Base-by-base conservation (phyloP, 2,113 vertebrate species). In the Falco punctatus region DNA sequence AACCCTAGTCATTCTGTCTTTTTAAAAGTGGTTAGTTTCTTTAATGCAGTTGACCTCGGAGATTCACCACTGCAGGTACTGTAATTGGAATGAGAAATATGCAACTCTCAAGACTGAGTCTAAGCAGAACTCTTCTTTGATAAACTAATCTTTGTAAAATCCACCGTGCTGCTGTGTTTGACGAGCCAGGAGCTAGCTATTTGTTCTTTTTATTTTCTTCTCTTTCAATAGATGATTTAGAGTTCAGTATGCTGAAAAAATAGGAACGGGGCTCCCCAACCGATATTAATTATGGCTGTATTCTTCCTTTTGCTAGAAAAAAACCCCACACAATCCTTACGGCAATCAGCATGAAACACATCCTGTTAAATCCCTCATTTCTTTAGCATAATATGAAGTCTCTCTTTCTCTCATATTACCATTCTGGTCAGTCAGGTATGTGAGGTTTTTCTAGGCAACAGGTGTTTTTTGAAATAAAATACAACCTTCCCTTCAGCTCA, bases 381-480 rank as follows among this genome's bases (percentile, higher is more conserved):
- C 69, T 95, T 91, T 88, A 83, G 67, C 83, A 86, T 82, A 96
- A 90, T 78, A 87, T 19, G 75, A 92, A 87, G 69, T 73, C 75
- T 72, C 20, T 74, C 73, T 13, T 86, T 96, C 88, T 98, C 97
- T 97, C 97, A 79, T 59, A 94, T 98, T 98, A 98, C 97, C 95
- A 91, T 94, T 94, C 95, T 95, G 97, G 71, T 92, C 96, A 65
- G 16, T 97, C 98, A 98, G 98, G 98, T 98, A 98, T 97, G 97
- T 91, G 95, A 97, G 94, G 52, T 91, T 91, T 97, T 88, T 88
- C 96, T 81, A 95, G 93, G 94, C 97, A 98, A 98, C 98, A 98
- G 98, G 98, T 98, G 98, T 96, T 97, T 98, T 97, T 89, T 97
- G 97, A 98, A 98, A 98, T 97, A 97, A 98, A 97, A 98, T 98